phyloP scores from a whole-genome alignment of 2,113 vertebrate genomes.

The Lipophrys pholis region DNA sequence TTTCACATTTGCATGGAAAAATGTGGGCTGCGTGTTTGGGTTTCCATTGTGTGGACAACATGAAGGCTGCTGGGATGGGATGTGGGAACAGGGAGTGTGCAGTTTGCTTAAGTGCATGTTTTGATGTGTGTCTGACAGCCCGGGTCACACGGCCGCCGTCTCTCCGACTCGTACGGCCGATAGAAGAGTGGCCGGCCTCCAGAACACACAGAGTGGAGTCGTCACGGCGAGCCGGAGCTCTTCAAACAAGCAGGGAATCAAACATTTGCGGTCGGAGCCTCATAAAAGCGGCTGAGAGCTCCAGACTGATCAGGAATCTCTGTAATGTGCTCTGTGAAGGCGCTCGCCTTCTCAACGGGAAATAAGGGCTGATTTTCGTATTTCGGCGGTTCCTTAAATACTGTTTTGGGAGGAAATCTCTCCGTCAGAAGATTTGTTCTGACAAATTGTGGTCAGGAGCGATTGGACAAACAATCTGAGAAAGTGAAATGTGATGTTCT shows the following conservation, averaged over 20 bases:
- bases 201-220: slow-evolving; percentile 78
- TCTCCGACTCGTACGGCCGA: slow-evolving; percentile 69
- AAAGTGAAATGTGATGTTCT: slow-evolving; percentile 59
- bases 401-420: slow-evolving; percentile 78
- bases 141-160: slow-evolving; percentile 73
- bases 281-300: slow-evolving; percentile 70
- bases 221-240: slow-evolving; percentile 67
- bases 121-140: slow-evolving; percentile 81
- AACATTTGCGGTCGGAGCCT: slow-evolving; percentile 71
- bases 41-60: slow-evolving; percentile 85
- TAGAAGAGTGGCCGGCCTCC: slow-evolving; percentile 70
- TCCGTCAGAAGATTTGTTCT: slow-evolving; percentile 73
- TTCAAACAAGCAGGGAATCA: slow-evolving; percentile 77
- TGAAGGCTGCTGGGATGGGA: slow-evolving; percentile 80
- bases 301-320: slow-evolving; percentile 74
- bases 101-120: slow-evolving; percentile 82
- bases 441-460: slow-evolving; percentile 72
- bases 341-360: slow-evolving; percentile 73
- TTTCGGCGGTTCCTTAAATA: slow-evolving; percentile 76
- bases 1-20: slow-evolving; percentile 86
- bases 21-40: slow-evolving; percentile 84
- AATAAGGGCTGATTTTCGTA: slow-evolving; percentile 70
- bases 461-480: slow-evolving; percentile 60
- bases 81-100: slow-evolving; percentile 81
- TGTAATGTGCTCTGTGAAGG: slow-evolving; percentile 73